Evolutionary conservation across 2,888 invertebrate genomes (phyloP).

Genomic region (Teleiodes luculella): DNA sequence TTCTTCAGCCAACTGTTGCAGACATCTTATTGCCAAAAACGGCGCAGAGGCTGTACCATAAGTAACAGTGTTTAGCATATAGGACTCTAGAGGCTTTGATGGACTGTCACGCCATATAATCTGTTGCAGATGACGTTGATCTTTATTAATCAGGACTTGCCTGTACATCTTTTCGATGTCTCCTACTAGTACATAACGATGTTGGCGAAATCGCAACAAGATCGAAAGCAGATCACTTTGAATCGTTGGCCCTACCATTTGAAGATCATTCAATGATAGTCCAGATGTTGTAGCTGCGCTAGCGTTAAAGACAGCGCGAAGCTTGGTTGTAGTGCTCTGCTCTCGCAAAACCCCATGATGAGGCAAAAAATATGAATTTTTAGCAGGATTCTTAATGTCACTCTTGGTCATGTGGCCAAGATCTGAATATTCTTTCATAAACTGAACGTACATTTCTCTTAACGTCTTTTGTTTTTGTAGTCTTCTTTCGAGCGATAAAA

Average conservation of each 20-base stretch:
- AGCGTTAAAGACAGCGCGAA: slow-evolving; percentile 1
- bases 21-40: neutral
- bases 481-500: neutral
- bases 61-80: slow-evolving; percentile 11
- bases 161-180: slow-evolving; percentile 19
- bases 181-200: slow-evolving; percentile 11
- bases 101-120: slow-evolving; percentile 3
- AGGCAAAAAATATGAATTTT: slow-evolving; percentile 9
- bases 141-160: slow-evolving; percentile 1
- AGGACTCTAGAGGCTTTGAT: neutral
- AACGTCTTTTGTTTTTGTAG: neutral
- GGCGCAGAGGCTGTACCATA: neutral
- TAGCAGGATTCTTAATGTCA: neutral
- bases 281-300: neutral
- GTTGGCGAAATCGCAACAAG: slow-evolving; percentile 7
- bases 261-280: slow-evolving; percentile 17
- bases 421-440: neutral
- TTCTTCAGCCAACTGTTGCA: neutral
- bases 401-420: slow-evolving; percentile 2
- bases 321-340: slow-evolving; percentile 13
- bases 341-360: slow-evolving; percentile 15
- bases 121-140: slow-evolving; percentile 15
- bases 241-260: slow-evolving; percentile 21
- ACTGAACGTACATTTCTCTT: neutral
- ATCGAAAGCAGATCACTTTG: slow-evolving; percentile 21